These are phyloP conservation scores for Melanotaenia pygmaea DNA, from an alignment of 2,797 vertebrate species.

Conservation along the genomic window DNA sequence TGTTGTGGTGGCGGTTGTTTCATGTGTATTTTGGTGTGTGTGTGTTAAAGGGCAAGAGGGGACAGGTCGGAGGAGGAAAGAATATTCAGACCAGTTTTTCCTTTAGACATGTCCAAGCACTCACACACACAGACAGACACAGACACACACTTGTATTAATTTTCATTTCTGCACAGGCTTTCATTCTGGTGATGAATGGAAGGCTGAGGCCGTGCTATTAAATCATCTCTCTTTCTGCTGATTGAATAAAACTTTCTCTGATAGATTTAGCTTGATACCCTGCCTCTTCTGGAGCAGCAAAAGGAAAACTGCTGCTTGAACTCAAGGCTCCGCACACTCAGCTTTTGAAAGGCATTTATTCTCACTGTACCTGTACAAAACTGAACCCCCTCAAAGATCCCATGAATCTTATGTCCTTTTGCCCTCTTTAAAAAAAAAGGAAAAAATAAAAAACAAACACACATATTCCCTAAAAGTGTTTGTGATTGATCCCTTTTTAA, in stretches of 20 bases:
- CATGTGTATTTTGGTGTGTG: slow-evolving; percentile 6
- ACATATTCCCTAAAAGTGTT: background rate
- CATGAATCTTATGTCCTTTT: background rate
- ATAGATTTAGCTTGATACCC: slow-evolving; percentile 47
- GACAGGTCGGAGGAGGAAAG: background rate
- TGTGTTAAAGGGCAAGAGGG: background rate
- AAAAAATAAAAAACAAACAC: background rate
- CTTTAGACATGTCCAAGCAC: slow-evolving; percentile 10
- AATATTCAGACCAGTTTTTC: slow-evolving; percentile 26
- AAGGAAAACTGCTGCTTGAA: slow-evolving; percentile 6
- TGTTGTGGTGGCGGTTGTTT: slow-evolving; percentile 11
- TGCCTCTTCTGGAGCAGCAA: slow-evolving; percentile 13
- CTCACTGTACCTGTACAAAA: slow-evolving; percentile 1
- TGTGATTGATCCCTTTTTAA: background rate
- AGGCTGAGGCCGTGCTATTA: slow-evolving; percentile 37
- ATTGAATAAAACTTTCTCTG: slow-evolving; percentile 41
- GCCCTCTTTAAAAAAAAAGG: too few species aligned
- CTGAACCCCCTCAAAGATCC: slow-evolving; percentile 13
- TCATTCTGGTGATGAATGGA: slow-evolving; percentile 48
- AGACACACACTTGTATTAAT: slow-evolving; percentile 26
- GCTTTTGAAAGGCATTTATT: background rate
- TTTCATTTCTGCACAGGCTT: slow-evolving; percentile 15
- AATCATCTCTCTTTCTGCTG: slow-evolving; percentile 44
- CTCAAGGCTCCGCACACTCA: background rate
- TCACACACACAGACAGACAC: slow-evolving; percentile 5